Evolutionary conservation across 2,113 vertebrate species (phyloP).

Genomic region (Oophaga pumilio): DNA sequence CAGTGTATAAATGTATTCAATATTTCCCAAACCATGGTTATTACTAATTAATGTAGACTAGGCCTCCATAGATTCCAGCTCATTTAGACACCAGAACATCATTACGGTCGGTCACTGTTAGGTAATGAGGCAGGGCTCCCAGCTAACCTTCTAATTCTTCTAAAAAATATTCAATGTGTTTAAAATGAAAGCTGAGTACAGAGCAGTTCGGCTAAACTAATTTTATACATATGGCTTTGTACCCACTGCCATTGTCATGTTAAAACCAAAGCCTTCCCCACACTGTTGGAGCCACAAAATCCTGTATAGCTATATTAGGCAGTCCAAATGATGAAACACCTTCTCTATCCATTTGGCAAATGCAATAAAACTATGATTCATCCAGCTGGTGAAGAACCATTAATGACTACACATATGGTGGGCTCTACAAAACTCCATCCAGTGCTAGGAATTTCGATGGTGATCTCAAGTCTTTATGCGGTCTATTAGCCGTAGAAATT

Average conservation of each 20-base stretch:
- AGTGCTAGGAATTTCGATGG: too few relatives aligned
- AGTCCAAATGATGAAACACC: not conserved
- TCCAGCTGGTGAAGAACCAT: not conserved
- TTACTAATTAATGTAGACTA: not conserved
- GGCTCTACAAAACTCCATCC: too few relatives aligned
- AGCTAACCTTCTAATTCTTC: not conserved
- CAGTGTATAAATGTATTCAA: not conserved
- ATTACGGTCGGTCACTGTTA: not conserved
- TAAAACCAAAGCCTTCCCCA: not conserved
- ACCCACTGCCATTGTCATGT: not conserved
- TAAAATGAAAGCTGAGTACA: not conserved
- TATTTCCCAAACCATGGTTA: not conserved
- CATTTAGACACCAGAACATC: not conserved
- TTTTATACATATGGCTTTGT: not conserved
- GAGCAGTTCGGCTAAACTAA: not conserved
- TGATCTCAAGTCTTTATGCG: too few relatives aligned
- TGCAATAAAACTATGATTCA: too few relatives aligned
- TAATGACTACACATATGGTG: too few relatives aligned
- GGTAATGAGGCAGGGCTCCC: not conserved
- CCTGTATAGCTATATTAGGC: not conserved
- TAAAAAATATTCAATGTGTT: not conserved
- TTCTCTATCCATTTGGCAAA: too few relatives aligned
- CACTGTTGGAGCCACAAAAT: not conserved
- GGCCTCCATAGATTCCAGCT: not conserved
- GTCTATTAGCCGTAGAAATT: too few relatives aligned